Percentiles rank a stretch among this genome's conserved stretches.
These are phyloP conservation scores for Antheraea pernyi DNA, from an alignment of 1,140 invertebrate species.

Conservation along the genomic window DNA sequence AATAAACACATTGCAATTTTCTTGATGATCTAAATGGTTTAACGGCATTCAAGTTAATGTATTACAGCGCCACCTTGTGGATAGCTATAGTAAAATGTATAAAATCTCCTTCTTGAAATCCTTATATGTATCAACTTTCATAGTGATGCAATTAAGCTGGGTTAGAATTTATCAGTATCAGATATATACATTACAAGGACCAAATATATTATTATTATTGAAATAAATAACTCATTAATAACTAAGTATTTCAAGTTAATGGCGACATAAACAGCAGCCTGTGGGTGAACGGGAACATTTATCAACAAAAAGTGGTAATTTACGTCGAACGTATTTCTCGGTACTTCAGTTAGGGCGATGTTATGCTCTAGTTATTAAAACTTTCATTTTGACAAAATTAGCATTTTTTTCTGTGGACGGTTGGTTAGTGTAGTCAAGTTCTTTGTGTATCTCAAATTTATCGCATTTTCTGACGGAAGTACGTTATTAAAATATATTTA, in stretches of 20 bases:
- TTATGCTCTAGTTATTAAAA: slow-evolving; percentile 41
- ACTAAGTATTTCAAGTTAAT: slow-evolving; percentile 72
- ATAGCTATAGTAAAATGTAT: no score
- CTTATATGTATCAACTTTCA: no score
- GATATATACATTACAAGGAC: no score
- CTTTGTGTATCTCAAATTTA: slow-evolving; percentile 11
- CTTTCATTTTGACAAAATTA: slow-evolving; percentile 34
- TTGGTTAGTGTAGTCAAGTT: slow-evolving; percentile 24
- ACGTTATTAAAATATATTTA: background rate
- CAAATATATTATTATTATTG: no score
- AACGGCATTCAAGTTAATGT: no score
- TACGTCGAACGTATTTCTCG: slow-evolving; percentile 51
- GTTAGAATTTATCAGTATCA: no score
- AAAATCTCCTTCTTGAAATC: no score
- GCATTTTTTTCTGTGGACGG: slow-evolving; percentile 19
- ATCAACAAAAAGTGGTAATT: slow-evolving; percentile 72
- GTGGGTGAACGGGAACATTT: slow-evolving; percentile 47
- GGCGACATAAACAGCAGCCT: slow-evolving; percentile 70
- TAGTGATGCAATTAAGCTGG: no score
- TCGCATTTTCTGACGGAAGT: background rate
- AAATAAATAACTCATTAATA: slow-evolving; percentile 64
- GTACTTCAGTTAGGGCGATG: slow-evolving; percentile 40
- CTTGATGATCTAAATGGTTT: no score
- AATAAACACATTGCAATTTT: no score
- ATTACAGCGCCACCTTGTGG: no score